Evolutionary conservation across 1,140 invertebrate genomes (phyloP), one percentile per base, ranked within the genome.

Genomic region (Eriocheir sinensis): DNA sequence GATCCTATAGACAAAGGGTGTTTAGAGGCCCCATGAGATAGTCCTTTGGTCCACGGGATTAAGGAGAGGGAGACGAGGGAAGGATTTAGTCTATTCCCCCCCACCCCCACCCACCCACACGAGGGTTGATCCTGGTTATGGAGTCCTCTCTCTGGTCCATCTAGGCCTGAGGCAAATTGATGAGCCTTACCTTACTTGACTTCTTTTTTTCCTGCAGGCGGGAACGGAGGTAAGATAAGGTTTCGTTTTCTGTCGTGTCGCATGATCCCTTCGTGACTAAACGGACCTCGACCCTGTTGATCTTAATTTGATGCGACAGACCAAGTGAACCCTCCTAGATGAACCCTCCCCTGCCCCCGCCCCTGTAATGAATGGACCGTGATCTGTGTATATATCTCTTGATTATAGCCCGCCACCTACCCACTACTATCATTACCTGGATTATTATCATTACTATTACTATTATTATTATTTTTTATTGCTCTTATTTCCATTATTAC

Each of bases 211-310:
- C 93, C 93, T 93, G 93, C 93, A 93, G 93, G 93, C 93, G 79
- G 93, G 53, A 93, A 60, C 85, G 89, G 93, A 93, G 93, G 93
- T 93, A 93, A 93, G 93, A 85, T 48, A 92, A 93, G 86, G 93
- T 79, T 60, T 40, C 8, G 40, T 30, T 60, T 48, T 85, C 53
- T 89, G 86, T 88, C 53, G 85, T 93, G 93, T 93, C 53, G 93
- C 93, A 93, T 93, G 93, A 93, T 79, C 86, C 86, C 85, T 60
- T 88, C 53, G 48, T 89, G 93, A 93, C 93, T 41, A 86, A 48
- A 88, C 60, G 80, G 93, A 93, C 93, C 86, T 89, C 89, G 93
- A 89, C 93, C 53, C 27, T 88, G 60, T 80, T 89, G 80, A 53
- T 85, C 91, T 34, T 92, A 92, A 92, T 44, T 41, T 81, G 38